Base-by-base conservation (phyloP, 2,888 invertebrate genomes). In the Operophtera brumata region DNA sequence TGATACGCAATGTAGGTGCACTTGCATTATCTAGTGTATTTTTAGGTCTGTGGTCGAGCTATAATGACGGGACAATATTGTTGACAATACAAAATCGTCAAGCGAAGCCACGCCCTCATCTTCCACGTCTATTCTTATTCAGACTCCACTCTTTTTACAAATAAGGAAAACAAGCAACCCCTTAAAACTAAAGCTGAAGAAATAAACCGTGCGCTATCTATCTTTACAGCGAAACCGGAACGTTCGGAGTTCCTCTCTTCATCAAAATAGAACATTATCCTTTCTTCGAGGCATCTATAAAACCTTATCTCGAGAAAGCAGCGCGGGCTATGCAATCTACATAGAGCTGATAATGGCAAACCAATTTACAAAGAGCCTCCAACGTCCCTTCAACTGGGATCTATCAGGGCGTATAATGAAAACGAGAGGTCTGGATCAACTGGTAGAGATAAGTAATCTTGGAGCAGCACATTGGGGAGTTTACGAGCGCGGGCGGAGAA, bases 191-290 rank as follows among this genome's bases (percentile, higher is more conserved):
- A 47, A 51, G 50, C 49, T 52, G 41, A 47, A 54, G 43, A 46
- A 40, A 57, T 62, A 45, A 54, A 60, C 60, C 51, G 34, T 36
- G 11, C 53, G 47, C 71, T 81, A 80, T 84, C 82, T 84, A 79
- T 81, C 72, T 81, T 83, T 75, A 82, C 80, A 79, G 77, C 79
- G 65, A 70, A 71, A 77, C 71, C 77, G 75, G 71, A 78, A 77
- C 75, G 74, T 71, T 70, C 71, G 68, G 47, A 71, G 77, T 82
- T 78, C 75, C 73, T 77, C 73, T 77, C 76, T 78, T 81, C 86
- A 86, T 86, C 84, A 84, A 87, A 84, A 75, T 76, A 79, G 82
- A 78, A 86, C 85, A 85, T 87, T 88, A 88, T 88, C 89, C 88
- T 88, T 89, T 89, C 87, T 87, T 82, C 82, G 78, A 78, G 75